Conservation (phyloP, 2,797 vertebrate species). For the Moxostoma hubbsi region DNA sequence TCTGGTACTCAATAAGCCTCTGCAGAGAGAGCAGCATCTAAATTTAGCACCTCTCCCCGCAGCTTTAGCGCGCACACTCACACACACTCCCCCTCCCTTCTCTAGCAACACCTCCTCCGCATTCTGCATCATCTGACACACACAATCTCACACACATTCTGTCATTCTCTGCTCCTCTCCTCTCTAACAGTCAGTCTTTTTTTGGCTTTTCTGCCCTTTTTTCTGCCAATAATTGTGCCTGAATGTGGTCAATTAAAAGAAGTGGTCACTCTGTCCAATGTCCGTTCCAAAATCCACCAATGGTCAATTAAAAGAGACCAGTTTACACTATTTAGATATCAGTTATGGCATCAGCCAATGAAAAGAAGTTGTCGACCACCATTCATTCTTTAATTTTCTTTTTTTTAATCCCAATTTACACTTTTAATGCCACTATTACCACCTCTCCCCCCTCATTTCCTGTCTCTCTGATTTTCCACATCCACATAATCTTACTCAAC, state of each 20-base stretch:
- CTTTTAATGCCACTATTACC: conserved; percentile 59
- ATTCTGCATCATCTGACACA: conserved; percentile 56
- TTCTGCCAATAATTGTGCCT: too few relatives aligned
- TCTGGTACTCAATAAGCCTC: conserved; percentile 58
- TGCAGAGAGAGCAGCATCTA: conserved; percentile 78
- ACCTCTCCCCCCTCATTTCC: conserved; percentile 36
- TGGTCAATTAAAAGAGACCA: too few relatives aligned
- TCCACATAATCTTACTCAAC: conserved; percentile 54
- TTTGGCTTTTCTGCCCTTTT: not conserved
- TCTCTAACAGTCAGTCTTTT: conserved; percentile 10
- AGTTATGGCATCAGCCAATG: not conserved
- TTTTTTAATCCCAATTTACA: conserved; percentile 41
- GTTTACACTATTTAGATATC: not conserved
- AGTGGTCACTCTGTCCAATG: too few relatives aligned
- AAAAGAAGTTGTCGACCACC: not conserved
- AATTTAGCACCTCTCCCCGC: conserved; percentile 73
- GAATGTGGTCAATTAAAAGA: too few relatives aligned
- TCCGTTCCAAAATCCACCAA: too few relatives aligned
- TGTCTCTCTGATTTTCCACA: conserved; percentile 59
- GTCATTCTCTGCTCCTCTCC: conserved; percentile 34
- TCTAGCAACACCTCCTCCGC: conserved; percentile 60
- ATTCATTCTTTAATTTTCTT: not conserved
- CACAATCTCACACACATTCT: conserved; percentile 70
- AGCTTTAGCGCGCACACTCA: conserved; percentile 62
- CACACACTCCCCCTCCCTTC: conserved; percentile 58